phyloP scores from a whole-genome alignment of 2,888 invertebrate genomes.

The Antheraea yamamai region DNA sequence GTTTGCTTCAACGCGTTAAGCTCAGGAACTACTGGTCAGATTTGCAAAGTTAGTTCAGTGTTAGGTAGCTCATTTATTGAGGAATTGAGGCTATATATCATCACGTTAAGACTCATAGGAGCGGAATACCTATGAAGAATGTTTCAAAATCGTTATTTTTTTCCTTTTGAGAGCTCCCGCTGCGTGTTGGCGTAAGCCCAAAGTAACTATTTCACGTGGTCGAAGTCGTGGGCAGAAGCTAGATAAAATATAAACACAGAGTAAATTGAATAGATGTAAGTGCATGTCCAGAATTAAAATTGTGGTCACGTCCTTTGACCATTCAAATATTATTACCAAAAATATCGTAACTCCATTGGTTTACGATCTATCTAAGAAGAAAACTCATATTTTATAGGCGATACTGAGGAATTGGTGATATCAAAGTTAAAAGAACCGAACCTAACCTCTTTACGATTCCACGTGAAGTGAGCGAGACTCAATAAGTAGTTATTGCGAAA shows the following conservation, averaged over 20 bases:
- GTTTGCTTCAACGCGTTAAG: no score
- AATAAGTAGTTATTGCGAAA: slow-evolving; percentile 33
- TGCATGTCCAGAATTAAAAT: slow-evolving; percentile 24
- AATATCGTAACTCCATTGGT: slow-evolving; percentile 51
- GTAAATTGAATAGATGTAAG: neutral
- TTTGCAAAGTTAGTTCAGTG: no score
- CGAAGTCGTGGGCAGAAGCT: neutral
- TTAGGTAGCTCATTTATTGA: no score
- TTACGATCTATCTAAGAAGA: slow-evolving; percentile 61
- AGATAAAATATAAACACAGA: neutral
- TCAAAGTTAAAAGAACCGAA: slow-evolving; percentile 37
- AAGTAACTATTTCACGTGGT: no score
- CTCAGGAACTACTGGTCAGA: no score
- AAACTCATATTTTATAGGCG: slow-evolving; percentile 65
- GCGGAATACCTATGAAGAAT: no score
- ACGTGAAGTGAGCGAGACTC: slow-evolving; percentile 44
- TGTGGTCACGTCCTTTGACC: slow-evolving; percentile 52
- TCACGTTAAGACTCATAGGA: no score
- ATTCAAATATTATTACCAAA: slow-evolving; percentile 55
- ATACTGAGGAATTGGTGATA: slow-evolving; percentile 57
- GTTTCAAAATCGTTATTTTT: no score
- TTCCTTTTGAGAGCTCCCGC: no score
- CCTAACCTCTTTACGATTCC: slow-evolving; percentile 48
- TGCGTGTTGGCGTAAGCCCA: no score
- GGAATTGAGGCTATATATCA: no score